Percentiles rank a stretch among this genome's conserved stretches.
Conservation (phyloP, 1,140 invertebrate genomes). For the Drusus annulatus region DNA sequence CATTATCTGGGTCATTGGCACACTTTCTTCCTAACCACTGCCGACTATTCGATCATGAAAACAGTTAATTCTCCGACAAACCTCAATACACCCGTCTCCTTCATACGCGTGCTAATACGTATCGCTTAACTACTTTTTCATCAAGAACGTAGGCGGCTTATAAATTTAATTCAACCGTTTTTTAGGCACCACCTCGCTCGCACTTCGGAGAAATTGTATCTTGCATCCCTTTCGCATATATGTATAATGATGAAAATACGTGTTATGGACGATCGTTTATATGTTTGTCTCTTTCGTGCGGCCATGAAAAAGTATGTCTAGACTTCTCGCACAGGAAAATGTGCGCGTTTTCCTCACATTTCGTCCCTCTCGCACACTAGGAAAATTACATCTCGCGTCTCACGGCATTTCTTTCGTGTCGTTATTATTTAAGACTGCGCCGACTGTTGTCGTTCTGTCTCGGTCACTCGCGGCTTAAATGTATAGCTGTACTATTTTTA, state of each 20-base stretch:
- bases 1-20: constrained; percentile 23
- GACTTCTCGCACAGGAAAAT: too few species aligned
- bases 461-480: not conserved
- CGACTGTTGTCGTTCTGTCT: constrained; percentile 4
- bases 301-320: too few species aligned
- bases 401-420: not conserved
- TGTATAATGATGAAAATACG: too few species aligned
- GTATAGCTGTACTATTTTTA: not conserved
- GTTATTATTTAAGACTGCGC: not conserved
- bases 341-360: too few species aligned
- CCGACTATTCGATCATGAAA: constrained; percentile 7
- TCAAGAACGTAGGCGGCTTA: not conserved
- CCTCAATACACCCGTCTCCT: too few species aligned
- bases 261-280: too few species aligned
- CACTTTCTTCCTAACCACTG: not conserved
- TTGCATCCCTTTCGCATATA: not conserved
- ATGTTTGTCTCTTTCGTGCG: too few species aligned
- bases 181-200: not conserved
- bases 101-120: not conserved
- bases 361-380: too few species aligned
- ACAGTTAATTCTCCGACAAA: not conserved
- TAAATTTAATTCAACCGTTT: not conserved
- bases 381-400: too few species aligned
- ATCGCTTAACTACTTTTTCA: not conserved
- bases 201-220: not conserved